These are phyloP conservation scores for Zhuqinia jingwanae DNA, from an alignment of 2,888 invertebrate species.

Conservation along the genomic window DNA sequence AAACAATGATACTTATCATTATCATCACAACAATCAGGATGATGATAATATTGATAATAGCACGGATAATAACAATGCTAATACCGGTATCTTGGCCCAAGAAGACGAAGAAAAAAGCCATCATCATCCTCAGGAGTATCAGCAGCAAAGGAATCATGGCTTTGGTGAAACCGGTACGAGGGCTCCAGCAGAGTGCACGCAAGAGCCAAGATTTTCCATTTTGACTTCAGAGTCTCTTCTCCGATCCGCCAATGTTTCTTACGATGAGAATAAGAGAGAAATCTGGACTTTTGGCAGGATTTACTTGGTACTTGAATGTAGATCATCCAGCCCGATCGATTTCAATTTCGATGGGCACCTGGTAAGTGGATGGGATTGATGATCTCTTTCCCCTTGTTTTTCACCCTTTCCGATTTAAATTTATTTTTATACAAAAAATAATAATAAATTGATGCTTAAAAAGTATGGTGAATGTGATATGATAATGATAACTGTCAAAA, in stretches of 20 bases:
- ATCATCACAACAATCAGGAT: not conserved
- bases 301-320: slow-evolving; percentile 67
- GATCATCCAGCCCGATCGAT: slow-evolving; percentile 68
- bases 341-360: slow-evolving; percentile 73
- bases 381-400: not conserved
- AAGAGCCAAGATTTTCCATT: slow-evolving; percentile 69
- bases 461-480: not conserved
- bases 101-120: not conserved
- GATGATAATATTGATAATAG: slow-evolving; percentile 17
- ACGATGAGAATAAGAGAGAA: slow-evolving; percentile 64
- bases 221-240: slow-evolving; percentile 62
- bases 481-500: slow-evolving; percentile 19
- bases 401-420: too few species aligned
- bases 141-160: slow-evolving; percentile 1
- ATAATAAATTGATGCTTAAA: too few species aligned
- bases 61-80: not conserved
- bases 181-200: slow-evolving; percentile 69
- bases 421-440: too few species aligned
- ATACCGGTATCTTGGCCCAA: not conserved
- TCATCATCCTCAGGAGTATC: not conserved
- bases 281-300: slow-evolving; percentile 72
- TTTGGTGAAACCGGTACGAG: not conserved
- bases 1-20: slow-evolving; percentile 44
- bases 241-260: slow-evolving; percentile 56
- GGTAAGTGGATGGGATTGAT: slow-evolving; percentile 60